Percentiles rank a stretch among this genome's conserved stretches.
Conservation (phyloP, 2,113 vertebrate species). For the Trichomycterus rosablanca region DNA sequence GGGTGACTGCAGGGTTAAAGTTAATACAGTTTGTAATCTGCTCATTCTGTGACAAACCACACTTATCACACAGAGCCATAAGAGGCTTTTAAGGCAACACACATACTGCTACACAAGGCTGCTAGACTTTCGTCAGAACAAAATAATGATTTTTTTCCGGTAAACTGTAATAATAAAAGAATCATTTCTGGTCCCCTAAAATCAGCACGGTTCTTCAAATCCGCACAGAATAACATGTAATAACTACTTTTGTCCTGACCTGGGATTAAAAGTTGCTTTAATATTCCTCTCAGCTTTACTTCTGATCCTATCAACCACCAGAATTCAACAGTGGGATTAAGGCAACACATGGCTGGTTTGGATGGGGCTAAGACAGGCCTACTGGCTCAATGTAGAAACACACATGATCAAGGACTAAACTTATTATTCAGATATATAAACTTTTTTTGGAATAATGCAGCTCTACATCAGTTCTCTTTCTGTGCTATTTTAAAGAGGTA, state of each 20-base stretch:
- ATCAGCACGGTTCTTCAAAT: slow-evolving; percentile 24
- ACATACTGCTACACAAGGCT: not conserved
- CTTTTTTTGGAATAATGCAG: too few relatives aligned
- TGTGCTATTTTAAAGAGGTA: too few relatives aligned
- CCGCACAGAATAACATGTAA: slow-evolving; percentile 34
- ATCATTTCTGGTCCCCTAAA: slow-evolving; percentile 21
- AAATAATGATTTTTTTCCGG: slow-evolving; percentile 16
- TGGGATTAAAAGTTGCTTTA: slow-evolving; percentile 40
- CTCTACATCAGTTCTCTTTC: too few relatives aligned
- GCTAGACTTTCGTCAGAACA: not conserved
- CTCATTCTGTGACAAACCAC: slow-evolving; percentile 37
- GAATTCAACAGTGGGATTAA: slow-evolving; percentile 18
- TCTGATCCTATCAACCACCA: slow-evolving; percentile 20
- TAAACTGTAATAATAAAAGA: slow-evolving; percentile 37
- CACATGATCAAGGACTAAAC: too few relatives aligned
- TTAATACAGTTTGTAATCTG: slow-evolving; percentile 35
- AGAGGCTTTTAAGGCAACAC: slow-evolving; percentile 39
- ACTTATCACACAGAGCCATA: slow-evolving; percentile 36
- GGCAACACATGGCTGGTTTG: slow-evolving; percentile 2
- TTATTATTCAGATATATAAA: too few relatives aligned
- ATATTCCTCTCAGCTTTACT: slow-evolving; percentile 31
- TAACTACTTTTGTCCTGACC: slow-evolving; percentile 37
- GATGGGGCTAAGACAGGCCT: not conserved
- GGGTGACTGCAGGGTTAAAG: slow-evolving; percentile 1
- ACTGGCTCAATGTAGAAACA: too few relatives aligned